phyloP scores from a whole-genome alignment of 2,113 vertebrate genomes.

The Amphiprion ocellaris region DNA sequence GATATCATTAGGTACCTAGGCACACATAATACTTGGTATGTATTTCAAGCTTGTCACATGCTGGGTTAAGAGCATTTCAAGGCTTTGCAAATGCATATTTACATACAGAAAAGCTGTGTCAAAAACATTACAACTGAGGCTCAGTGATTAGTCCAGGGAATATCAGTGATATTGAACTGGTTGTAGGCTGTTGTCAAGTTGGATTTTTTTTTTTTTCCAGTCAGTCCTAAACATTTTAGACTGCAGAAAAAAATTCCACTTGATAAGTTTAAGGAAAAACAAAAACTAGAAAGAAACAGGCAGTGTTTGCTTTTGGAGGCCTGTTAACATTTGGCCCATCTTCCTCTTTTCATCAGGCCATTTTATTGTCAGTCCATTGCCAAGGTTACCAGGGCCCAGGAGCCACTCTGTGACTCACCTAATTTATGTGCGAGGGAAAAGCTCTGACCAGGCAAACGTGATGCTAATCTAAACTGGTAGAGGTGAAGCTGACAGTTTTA shows the following conservation, averaged over 20 bases:
- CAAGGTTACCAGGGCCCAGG: conserved; percentile 63
- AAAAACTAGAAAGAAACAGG: background rate
- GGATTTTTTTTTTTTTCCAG: background rate
- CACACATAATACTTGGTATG: background rate
- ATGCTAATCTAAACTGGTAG: conserved; percentile 36
- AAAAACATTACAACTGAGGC: background rate
- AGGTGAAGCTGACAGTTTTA: background rate
- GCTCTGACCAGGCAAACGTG: conserved; percentile 11
- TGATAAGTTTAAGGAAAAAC: background rate
- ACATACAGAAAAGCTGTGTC: background rate
- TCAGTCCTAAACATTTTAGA: background rate
- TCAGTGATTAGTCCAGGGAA: background rate
- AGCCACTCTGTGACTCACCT: conserved; percentile 45
- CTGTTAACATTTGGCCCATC: conserved; percentile 59
- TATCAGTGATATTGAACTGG: conserved; percentile 3
- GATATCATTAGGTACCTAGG: background rate
- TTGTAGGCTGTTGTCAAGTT: background rate
- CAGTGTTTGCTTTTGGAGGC: conserved; percentile 31
- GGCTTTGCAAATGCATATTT: conserved; percentile 2
- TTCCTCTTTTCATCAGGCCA: conserved; percentile 50
- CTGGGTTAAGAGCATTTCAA: background rate
- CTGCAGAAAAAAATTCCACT: background rate
- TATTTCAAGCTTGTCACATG: background rate
- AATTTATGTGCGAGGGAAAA: conserved; percentile 58
- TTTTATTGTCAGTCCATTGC: conserved; percentile 61